Conservation (phyloP, 2,888 invertebrate genomes). For the Parnassius orleans region DNA sequence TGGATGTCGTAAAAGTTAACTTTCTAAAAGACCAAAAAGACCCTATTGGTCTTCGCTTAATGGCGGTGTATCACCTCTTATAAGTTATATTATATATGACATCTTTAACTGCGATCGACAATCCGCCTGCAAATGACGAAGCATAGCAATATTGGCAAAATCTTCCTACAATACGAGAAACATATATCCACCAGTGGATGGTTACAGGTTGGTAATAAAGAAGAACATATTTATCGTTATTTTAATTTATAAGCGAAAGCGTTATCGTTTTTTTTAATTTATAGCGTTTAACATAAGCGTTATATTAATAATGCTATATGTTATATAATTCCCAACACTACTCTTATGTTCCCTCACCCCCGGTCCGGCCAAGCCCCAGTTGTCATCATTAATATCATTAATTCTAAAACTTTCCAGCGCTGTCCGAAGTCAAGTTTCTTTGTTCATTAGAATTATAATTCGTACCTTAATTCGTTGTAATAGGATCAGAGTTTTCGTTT, state of each 20-base stretch:
- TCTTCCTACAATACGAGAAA: too few relatives aligned
- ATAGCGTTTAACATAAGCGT: not conserved
- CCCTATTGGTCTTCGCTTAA: too few relatives aligned
- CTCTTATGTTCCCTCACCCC: not conserved
- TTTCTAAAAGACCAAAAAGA: too few relatives aligned
- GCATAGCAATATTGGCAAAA: too few relatives aligned
- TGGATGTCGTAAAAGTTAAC: too few relatives aligned
- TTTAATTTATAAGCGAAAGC: not conserved
- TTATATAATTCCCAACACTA: constrained; percentile 6
- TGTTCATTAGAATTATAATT: constrained; percentile 6
- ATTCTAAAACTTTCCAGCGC: constrained; percentile 10
- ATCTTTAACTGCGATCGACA: too few relatives aligned
- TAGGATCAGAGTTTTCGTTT: not conserved
- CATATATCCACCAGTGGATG: too few relatives aligned
- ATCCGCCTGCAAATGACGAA: too few relatives aligned
- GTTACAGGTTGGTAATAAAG: too few relatives aligned
- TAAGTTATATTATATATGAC: too few relatives aligned
- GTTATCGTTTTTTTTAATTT: not conserved
- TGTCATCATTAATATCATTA: constrained; percentile 20
- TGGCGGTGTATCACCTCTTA: too few relatives aligned
- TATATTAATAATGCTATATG: not conserved
- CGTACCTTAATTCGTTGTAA: constrained; percentile 1
- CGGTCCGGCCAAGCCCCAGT: not conserved
- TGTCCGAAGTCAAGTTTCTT: constrained; percentile 1
- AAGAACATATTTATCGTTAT: too few relatives aligned